Base-by-base conservation (phyloP, 2,113 vertebrate genomes). In the Calypte anna region DNA sequence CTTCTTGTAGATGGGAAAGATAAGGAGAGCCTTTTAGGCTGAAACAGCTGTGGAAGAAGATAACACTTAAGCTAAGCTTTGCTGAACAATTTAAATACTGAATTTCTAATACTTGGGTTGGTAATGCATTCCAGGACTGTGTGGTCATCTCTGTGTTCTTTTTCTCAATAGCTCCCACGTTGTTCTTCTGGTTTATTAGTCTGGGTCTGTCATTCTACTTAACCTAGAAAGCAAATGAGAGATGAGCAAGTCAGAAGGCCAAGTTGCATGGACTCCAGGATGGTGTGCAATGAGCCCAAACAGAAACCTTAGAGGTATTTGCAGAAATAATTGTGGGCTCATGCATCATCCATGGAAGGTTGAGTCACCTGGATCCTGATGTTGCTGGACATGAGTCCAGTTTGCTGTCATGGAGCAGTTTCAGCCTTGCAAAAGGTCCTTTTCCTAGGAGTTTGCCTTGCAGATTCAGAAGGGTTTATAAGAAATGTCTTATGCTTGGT, bases 161-260 rank as follows among this genome's bases (percentile, higher is more conserved):
- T 83, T 88, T 94, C 84, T 92, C 74, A 94, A 69, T n/a, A 89
- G 92, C 81, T 96, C 86, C 81, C 84, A 82, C 0, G 1, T 84
- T 91, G 61, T 92, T 95, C 88, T 90, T 80, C 79, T 93, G 57
- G 91, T 95, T 95, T 96, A 88, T 84, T 94, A 83, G 89, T 74
- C 81, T 89, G 63, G 4, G 30, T 95, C 92, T 96, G 96, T 82
- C 92, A 68, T 93, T 95, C 78, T 74, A 77, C 92, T 96, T 95
- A 95, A 86, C 72, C 57, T 95, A 77, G 33, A 96, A 92, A 92
- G 51, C 25, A 84, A 96, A 77, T 0, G 10, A 88, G 92, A 83
- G 85, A 95, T 59, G 72, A 83, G 57, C 53, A 53, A 51, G 44
- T 27, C 89, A 75, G 73, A 90, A 88, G 58, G 64, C 76, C 54